Percentiles rank a stretch among this genome's conserved stretches.
Evolutionary conservation across 1,140 invertebrate species (phyloP).

Genomic region (Drosophila nigrodunni): DNA sequence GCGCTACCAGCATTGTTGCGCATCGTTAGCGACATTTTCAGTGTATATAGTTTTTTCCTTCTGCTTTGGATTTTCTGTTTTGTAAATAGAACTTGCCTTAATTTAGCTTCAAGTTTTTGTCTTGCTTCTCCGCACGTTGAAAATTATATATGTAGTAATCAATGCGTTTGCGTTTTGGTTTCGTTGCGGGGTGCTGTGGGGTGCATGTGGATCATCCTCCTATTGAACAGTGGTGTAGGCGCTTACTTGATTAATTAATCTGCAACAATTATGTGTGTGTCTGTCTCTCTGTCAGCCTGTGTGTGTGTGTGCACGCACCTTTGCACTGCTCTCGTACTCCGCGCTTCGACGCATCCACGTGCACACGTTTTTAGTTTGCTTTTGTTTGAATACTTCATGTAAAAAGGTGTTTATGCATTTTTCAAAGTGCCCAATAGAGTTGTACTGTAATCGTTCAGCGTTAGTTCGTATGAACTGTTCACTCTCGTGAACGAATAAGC

Average conservation of each 20-base stretch:
- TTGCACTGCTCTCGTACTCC: conserved; percentile 14
- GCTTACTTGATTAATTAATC: conserved; percentile 18
- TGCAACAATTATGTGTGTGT: neutral
- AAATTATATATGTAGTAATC: conserved; percentile 48
- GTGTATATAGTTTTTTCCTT: conserved; percentile 1
- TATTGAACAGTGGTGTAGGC: conserved; percentile 15
- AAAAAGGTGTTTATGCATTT: conserved; percentile 55
- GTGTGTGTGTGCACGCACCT: conserved; percentile 20
- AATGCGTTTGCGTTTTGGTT: conserved; percentile 41
- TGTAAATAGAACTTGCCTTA: conserved; percentile 18
- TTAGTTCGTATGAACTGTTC: no score
- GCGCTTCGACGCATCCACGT: conserved; percentile 48
- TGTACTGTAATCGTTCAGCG: no score
- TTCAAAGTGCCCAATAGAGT: conserved; percentile 29
- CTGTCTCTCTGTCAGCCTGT: no score
- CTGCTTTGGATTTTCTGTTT: conserved; percentile 25
- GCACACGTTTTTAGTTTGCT: conserved; percentile 48
- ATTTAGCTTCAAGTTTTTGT: conserved; percentile 53
- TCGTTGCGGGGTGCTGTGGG: conserved; percentile 23
- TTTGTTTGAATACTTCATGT: conserved; percentile 57
- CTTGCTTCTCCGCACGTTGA: conserved; percentile 32
- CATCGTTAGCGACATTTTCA: conserved; percentile 36
- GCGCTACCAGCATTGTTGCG: conserved; percentile 8
- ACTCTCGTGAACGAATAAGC: no score
- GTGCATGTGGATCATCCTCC: conserved; percentile 44